Base-by-base conservation (phyloP, 1,140 invertebrate species). In the Drosophila lini region DNA sequence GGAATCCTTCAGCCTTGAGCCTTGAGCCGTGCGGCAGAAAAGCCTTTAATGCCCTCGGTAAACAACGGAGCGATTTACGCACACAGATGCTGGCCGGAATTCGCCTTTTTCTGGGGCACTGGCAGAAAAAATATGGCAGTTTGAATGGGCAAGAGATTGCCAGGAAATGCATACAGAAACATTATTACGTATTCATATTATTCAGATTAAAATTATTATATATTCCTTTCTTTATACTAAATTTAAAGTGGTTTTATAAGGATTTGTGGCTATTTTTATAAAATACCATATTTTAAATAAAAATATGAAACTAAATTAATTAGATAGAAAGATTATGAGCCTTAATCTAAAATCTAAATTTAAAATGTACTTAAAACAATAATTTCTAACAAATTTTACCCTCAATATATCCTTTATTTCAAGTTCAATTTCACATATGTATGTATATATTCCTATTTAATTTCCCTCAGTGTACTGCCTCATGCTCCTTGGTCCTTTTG, bases 21-120 rank as follows among this genome's bases (percentile, higher is more conserved):
- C 5, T 6, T 57, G 67, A 56, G 67, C 68, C 53, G 68, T 61
- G 61, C 45, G 53, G 73, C 59, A 63, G 60, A 41, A 86, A 88
- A 88, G 73, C 84, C 84, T 83, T 88, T 88, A 88, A 88, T 88
- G 80, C 83, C 47, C 45, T 44, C 53, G 50, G 69, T 78, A 88
- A 88, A 88, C 84, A 83, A 88, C 53, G 70, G 69, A 71, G 84
- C 84, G 80, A 89, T 79, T 84, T 86, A 81, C 78, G 75, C 82
- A 85, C 81, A 68, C 81, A 80, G 67, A 63, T 62, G 70, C 40
- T 53, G 44, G 47, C 40, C 38, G 45, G 60, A 56, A 57, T 22
- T 50, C 31, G 11, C n/a, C 45, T 16, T 16, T 44, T 52, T 11
- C 47, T 25, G 32, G 31, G 5, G 16, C 61, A 76, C 61, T 47